These are phyloP conservation scores for Sitta carolinensis DNA, from an alignment of 2,797 vertebrate genomes.

Conservation along the genomic window DNA sequence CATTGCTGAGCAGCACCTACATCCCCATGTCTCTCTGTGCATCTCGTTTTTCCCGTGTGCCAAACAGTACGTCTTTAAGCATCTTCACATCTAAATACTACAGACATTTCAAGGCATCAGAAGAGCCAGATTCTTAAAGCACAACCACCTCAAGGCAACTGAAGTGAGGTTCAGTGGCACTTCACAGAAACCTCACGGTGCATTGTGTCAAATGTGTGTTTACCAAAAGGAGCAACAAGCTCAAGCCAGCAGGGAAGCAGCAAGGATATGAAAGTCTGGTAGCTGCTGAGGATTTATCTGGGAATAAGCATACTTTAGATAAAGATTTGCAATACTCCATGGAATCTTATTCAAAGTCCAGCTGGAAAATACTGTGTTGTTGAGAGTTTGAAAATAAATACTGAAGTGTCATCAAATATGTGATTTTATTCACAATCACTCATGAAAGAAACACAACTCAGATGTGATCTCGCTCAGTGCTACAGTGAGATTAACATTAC, in stretches of 20 bases:
- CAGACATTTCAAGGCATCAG: slow-evolving; percentile 19
- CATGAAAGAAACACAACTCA: neutral
- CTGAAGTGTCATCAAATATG: neutral
- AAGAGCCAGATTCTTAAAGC: slow-evolving; percentile 16
- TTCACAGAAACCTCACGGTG: slow-evolving; percentile 8
- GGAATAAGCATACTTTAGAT: neutral
- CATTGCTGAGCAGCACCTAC: slow-evolving; percentile 41
- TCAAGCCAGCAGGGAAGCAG: neutral
- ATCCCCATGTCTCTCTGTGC: neutral
- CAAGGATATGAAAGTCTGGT: neutral
- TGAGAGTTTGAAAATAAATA: slow-evolving; percentile 10
- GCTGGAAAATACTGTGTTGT: neutral
- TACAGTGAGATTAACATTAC: neutral
- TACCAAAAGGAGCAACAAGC: neutral
- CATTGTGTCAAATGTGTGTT: slow-evolving; percentile 14
- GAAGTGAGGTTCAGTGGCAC: slow-evolving; percentile 27
- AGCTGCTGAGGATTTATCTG: neutral
- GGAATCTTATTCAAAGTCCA: neutral
- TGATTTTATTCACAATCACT: neutral
- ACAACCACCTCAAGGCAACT: slow-evolving; percentile 18
- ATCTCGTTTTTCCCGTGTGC: neutral
- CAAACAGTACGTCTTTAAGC: neutral
- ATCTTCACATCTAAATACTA: slow-evolving; percentile 23
- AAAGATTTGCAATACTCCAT: neutral
- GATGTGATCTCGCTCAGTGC: neutral